phyloP scores from a whole-genome alignment of 2,797 vertebrate species.

The Poliocrania exsul region DNA sequence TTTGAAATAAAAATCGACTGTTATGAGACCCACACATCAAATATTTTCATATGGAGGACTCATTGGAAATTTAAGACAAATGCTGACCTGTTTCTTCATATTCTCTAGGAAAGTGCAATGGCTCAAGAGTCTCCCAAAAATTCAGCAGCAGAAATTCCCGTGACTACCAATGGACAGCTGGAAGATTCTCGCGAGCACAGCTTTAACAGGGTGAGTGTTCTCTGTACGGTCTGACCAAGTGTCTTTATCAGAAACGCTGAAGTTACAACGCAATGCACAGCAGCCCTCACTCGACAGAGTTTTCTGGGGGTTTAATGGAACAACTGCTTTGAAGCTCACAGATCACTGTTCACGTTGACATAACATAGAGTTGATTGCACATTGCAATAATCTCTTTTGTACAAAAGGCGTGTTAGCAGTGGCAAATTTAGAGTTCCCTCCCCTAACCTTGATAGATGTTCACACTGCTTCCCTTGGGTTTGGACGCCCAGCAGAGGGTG shows the following conservation, averaged over 20 bases:
- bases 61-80: background rate
- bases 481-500: slow-evolving; percentile 49
- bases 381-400: background rate
- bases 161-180: slow-evolving; percentile 93
- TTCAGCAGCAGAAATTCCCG: slow-evolving; percentile 93
- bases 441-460: rapidly evolving
- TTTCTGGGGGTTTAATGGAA: background rate
- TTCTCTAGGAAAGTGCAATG: slow-evolving; percentile 82
- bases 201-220: slow-evolving; percentile 84
- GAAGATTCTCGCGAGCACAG: slow-evolving; percentile 83
- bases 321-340: background rate
- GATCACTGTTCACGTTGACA: background rate
- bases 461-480: background rate
- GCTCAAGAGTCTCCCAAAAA: slow-evolving; percentile 89
- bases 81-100: background rate
- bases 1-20: background rate
- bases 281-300: background rate
- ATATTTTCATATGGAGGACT: background rate
- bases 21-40: background rate
- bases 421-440: too few species aligned
- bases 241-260: background rate
- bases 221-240: background rate
- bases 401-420: background rate
- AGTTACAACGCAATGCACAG: background rate
- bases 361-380: too few species aligned